These are phyloP conservation scores for Conomelus anceps DNA, from an alignment of 2,888 invertebrate species.

Conservation along the genomic window DNA sequence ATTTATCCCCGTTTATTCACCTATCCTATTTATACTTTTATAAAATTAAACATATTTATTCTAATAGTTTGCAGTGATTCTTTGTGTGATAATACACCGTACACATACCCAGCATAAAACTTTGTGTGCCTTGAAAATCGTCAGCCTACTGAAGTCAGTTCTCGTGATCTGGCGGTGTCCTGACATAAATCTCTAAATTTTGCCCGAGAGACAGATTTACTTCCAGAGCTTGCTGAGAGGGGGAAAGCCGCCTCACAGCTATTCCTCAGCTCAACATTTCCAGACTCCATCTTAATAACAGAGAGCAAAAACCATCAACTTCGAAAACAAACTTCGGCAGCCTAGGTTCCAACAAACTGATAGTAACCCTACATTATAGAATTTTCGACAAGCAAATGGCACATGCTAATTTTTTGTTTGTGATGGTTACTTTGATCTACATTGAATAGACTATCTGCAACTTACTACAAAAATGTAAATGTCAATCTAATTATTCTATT, in stretches of 20 bases:
- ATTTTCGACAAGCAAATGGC: not conserved
- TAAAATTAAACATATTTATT: too few species aligned
- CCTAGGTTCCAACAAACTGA: not conserved
- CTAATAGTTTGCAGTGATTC: too few species aligned
- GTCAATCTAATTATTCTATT: too few species aligned
- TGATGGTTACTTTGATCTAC: too few species aligned
- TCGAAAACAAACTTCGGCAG: not conserved
- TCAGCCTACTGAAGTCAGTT: not conserved
- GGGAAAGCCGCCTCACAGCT: not conserved
- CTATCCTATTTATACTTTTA: too few species aligned
- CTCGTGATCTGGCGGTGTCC: constrained; percentile 1
- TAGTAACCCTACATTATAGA: not conserved
- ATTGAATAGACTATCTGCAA: too few species aligned
- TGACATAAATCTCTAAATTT: constrained; percentile 23
- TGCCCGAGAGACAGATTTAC: constrained; percentile 24
- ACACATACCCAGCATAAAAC: not conserved
- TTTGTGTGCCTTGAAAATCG: not conserved
- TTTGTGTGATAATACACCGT: not conserved
- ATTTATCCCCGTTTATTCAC: too few species aligned
- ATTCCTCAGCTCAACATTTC: not conserved
- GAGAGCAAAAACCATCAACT: not conserved
- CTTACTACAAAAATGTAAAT: too few species aligned
- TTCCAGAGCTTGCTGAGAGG: constrained; percentile 16
- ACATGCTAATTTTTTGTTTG: too few species aligned
- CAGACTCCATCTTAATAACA: not conserved